phyloP scores from a whole-genome alignment of 2,113 vertebrate species.

The Poicephalus meyeri region DNA sequence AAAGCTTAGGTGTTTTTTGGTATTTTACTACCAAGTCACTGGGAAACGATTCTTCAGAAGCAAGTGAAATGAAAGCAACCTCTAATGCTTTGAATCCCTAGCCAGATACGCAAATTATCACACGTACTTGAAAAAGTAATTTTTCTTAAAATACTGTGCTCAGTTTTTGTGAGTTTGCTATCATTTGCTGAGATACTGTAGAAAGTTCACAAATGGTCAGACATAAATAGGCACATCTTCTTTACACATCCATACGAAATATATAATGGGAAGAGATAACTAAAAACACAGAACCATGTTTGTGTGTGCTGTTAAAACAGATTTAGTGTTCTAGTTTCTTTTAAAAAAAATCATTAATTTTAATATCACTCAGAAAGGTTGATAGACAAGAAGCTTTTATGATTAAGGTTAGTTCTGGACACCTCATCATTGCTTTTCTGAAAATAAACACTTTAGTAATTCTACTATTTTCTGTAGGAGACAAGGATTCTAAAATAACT shows the following conservation, averaged over 20 bases:
- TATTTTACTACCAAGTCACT: background rate
- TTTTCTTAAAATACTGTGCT: background rate
- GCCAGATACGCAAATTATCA: background rate
- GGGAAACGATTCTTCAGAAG: background rate
- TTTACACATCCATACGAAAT: background rate
- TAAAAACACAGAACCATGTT: background rate
- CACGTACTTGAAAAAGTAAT: background rate
- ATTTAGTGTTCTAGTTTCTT: background rate
- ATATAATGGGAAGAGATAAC: background rate
- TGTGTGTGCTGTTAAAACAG: background rate
- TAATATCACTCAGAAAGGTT: background rate
- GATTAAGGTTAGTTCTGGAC: background rate
- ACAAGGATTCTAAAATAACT: background rate
- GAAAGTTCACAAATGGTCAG: background rate
- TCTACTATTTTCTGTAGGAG: background rate
- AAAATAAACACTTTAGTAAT: background rate
- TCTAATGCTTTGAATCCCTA: background rate
- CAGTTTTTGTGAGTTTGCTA: background rate
- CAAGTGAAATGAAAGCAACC: background rate
- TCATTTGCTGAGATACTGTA: background rate
- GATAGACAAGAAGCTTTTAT: background rate
- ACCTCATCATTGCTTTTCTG: background rate
- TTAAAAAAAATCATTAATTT: rapidly evolving
- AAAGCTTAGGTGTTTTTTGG: background rate
- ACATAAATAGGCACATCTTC: background rate